Conservation (phyloP, 2,113 vertebrate genomes). For the Narcine bancroftii region DNA sequence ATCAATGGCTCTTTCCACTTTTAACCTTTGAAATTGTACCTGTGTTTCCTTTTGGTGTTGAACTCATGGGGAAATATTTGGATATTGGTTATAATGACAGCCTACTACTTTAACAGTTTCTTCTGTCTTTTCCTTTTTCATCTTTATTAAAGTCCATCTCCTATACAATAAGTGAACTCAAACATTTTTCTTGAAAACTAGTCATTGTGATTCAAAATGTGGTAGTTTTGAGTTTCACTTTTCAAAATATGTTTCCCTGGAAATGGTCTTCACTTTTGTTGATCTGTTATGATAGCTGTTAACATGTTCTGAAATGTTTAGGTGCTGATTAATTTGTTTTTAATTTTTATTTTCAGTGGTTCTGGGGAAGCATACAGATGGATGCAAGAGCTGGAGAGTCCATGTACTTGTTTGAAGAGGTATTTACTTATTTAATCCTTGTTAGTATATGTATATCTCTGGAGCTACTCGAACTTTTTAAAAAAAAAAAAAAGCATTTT, state of each 20-base stretch:
- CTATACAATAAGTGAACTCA: too few species aligned
- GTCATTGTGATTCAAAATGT: too few species aligned
- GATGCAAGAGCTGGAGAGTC: slow-evolving; percentile 92
- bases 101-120: too few species aligned
- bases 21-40: background rate
- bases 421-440: slow-evolving; percentile 43
- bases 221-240: background rate
- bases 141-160: background rate
- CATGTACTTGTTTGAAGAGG: slow-evolving; percentile 95
- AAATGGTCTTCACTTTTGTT: background rate
- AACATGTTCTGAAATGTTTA: background rate
- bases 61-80: background rate
- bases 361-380: slow-evolving; percentile 99
- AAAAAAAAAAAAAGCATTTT: background rate
- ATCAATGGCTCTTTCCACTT: too few species aligned
- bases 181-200: too few species aligned
- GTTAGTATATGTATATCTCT: background rate
- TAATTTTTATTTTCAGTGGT: slow-evolving; percentile 67
- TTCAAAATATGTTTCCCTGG: background rate
- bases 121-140: background rate
- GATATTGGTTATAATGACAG: background rate
- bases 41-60: background rate
- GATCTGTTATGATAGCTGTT: background rate
- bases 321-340: background rate
- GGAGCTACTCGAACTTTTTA: background rate